Evolutionary conservation across 92 coral and sea anemone genomes (phyloP).

Genomic region (Ricordea florida): DNA sequence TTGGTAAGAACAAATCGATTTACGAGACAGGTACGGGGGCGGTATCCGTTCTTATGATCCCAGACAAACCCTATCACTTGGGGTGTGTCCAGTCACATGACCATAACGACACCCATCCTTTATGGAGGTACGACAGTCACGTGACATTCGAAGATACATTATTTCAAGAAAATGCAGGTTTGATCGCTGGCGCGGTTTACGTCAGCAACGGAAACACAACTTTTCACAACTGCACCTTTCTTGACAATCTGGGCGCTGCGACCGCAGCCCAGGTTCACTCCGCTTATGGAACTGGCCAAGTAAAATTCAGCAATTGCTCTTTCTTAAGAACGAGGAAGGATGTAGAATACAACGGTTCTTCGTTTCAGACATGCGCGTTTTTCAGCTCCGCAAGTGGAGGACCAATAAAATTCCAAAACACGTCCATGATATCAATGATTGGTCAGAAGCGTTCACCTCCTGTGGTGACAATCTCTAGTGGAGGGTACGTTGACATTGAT

Average conservation of each 20-base stretch:
- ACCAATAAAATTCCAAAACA: slow-evolving; percentile 5
- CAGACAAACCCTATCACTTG: slow-evolving; percentile 2
- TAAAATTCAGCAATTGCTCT: slow-evolving; percentile 17
- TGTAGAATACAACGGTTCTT: background rate
- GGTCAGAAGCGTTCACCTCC: background rate
- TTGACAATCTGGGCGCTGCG: slow-evolving; percentile 24
- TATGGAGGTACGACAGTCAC: slow-evolving; percentile 41
- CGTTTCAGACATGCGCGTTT: slow-evolving; percentile 6
- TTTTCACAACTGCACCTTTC: slow-evolving; percentile 47
- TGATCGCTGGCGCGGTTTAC: slow-evolving; percentile 38
- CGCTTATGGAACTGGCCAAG: slow-evolving; percentile 26
- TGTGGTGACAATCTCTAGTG: slow-evolving; percentile 38
- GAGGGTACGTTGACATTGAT: slow-evolving; percentile 56
- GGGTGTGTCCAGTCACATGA: slow-evolving; percentile 2
- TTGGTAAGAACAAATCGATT: background rate
- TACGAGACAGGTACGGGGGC: slow-evolving; percentile 28
- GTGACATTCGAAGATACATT: slow-evolving; percentile 31
- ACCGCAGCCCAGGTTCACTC: slow-evolving; percentile 24
- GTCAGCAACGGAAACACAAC: slow-evolving; percentile 26
- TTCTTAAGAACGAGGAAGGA: background rate
- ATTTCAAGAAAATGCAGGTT: slow-evolving; percentile 30
- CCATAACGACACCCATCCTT: slow-evolving; percentile 15
- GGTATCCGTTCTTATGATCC: background rate
- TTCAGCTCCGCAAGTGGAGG: slow-evolving; percentile 42
- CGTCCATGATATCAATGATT: slow-evolving; percentile 9